Evolutionary conservation across 2,797 vertebrate species (phyloP).

Genomic region (Microhierax caerulescens): DNA sequence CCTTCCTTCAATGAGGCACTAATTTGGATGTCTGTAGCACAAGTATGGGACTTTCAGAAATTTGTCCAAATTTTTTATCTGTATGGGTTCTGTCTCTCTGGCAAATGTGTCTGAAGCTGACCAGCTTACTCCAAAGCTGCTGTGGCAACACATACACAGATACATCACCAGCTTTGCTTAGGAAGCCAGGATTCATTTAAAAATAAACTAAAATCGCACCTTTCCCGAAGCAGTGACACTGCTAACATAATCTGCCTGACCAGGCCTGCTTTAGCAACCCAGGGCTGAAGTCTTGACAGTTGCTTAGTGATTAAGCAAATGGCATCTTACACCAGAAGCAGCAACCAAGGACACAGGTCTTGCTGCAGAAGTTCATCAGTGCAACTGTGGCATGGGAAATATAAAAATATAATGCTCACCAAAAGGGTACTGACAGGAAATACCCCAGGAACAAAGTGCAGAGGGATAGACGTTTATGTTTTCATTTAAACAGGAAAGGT

Average conservation of each 20-base stretch:
- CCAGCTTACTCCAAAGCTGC: neutral
- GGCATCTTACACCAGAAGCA: neutral
- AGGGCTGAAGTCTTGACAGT: neutral
- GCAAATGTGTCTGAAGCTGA: neutral
- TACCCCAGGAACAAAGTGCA: neutral
- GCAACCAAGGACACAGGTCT: neutral
- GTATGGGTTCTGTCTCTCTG: neutral
- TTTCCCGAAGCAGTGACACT: neutral
- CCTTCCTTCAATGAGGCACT: neutral
- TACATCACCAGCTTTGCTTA: neutral
- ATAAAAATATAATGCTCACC: neutral
- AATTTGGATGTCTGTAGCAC: conserved; percentile 20
- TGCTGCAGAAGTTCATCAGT: neutral
- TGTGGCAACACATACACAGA: neutral
- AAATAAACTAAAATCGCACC: neutral
- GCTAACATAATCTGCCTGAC: neutral
- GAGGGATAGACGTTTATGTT: conserved; percentile 19
- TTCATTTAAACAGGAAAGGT: conserved; percentile 67
- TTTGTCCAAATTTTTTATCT: neutral
- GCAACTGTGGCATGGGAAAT: neutral
- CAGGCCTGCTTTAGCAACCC: neutral
- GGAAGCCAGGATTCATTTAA: neutral
- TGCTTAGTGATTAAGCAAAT: neutral
- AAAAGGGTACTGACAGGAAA: neutral
- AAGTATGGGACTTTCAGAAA: neutral